phyloP scores from a whole-genome alignment of 2,113 vertebrate genomes.

The Zosterops pallidus region DNA sequence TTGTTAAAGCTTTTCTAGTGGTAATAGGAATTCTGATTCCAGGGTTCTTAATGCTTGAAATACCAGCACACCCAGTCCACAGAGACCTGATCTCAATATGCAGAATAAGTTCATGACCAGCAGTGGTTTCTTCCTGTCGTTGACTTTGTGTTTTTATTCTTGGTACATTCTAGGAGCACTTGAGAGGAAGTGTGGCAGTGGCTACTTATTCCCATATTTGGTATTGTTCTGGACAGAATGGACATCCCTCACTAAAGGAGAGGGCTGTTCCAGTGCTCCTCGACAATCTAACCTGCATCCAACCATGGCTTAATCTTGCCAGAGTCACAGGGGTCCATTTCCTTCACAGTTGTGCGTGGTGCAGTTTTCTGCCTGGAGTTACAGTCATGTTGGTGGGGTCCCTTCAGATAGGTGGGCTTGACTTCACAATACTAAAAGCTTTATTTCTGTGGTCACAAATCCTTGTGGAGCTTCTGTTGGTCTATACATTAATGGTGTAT shows the following conservation, averaged over 20 bases:
- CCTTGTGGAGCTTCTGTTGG: background rate
- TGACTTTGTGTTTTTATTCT: conserved; percentile 46
- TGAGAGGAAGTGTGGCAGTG: conserved; percentile 45
- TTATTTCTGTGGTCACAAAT: background rate
- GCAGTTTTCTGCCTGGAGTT: background rate
- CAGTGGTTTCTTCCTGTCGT: conserved; percentile 70
- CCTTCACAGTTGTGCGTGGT: background rate
- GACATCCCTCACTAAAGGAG: background rate
- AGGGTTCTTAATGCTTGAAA: conserved; percentile 65
- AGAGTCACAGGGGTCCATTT: background rate
- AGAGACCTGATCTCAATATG: conserved; percentile 61
- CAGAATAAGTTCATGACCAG: conserved; percentile 28
- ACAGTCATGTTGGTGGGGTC: background rate
- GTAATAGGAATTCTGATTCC: conserved; percentile 63
- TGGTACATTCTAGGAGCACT: conserved; percentile 54
- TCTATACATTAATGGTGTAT: background rate
- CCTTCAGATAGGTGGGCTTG: background rate
- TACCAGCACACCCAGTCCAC: conserved; percentile 68
- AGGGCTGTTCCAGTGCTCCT: background rate
- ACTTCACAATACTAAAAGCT: background rate
- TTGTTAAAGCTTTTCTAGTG: conserved; percentile 46
- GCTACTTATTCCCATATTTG: conserved; percentile 35
- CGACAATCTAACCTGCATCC: background rate
- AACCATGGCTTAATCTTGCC: background rate
- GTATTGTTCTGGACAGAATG: conserved; percentile 23